A percentile compares a stretch with the other conserved stretches of the same genome.
phyloP scores from a whole-genome alignment of 92 coral and sea anemone genomes.

The Nematostella vectensis region DNA sequence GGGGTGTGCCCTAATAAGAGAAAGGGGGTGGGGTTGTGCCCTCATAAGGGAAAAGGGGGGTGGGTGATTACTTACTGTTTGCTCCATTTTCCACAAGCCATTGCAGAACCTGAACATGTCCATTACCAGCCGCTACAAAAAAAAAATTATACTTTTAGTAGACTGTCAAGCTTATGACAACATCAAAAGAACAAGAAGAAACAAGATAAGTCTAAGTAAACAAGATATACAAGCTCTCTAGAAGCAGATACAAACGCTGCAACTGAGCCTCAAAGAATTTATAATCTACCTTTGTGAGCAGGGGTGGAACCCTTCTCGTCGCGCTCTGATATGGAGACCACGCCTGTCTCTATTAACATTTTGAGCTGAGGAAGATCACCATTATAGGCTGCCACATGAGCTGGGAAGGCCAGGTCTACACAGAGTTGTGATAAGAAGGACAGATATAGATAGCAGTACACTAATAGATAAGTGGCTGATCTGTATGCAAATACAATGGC shows the following conservation, averaged over 20 bases:
- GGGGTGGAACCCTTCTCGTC: slow-evolving; percentile 97
- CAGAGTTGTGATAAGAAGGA: not conserved
- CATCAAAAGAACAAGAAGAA: no score
- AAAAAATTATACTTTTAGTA: no score
- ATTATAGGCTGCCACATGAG: slow-evolving; percentile 92
- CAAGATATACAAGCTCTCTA: no score
- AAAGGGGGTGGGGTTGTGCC: no score
- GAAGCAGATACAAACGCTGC: no score
- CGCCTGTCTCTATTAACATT: slow-evolving; percentile 97
- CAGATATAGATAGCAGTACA: not conserved
- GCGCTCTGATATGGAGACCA: slow-evolving; percentile 87
- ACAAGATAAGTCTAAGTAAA: no score
- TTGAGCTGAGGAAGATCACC: slow-evolving; percentile 85
- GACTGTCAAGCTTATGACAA: no score
- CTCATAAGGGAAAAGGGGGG: no score
- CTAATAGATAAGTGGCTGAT: no score
- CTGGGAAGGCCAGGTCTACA: slow-evolving; percentile 90
- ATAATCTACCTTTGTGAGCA: slow-evolving; percentile 97
- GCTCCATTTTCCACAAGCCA: slow-evolving; percentile 98
- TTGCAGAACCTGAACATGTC: slow-evolving; percentile 86
- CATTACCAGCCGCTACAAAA: slow-evolving; percentile 85
- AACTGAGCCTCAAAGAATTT: no score
- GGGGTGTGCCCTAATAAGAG: no score
- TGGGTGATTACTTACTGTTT: slow-evolving; percentile 84
- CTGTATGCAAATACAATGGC: no score